Evolutionary conservation across 1,140 invertebrate species (phyloP), one percentile per base, ranked within the genome.

Genomic region (Pissodes strobi): DNA sequence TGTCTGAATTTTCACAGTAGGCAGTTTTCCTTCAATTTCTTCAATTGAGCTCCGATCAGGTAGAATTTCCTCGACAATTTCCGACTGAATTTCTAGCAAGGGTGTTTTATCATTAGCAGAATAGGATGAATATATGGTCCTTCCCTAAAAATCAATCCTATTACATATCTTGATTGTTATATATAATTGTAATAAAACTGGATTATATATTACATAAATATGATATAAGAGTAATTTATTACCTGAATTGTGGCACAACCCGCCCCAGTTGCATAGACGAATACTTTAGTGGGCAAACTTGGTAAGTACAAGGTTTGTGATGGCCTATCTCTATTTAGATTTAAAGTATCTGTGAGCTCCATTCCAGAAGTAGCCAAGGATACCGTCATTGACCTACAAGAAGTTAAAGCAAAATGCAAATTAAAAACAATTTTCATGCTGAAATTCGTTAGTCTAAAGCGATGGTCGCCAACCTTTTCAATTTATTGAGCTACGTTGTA

Each of bases 191-290:
- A 6, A 6, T 34, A 12, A 34, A 34, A 34, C 30, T 34, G 30
- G 6, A 6, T 5, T 34, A 6, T 34, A 12, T 34, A 6, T 34
- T n/a, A n/a, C n/a, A n/a, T n/a, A n/a, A n/a, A n/a, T n/a, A n/a
- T n/a, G n/a, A 23, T 1, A 22, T 19, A 15, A 52, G 13, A 34
- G 25, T 37, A 15, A 2, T 25, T 1, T 22, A 10, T 64, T 72
- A 85, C 85, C 79, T 86, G 84, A 2, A 86, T 83, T 38, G 85
- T 87, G 30, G 85, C 85, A 72, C 85, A 87, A 0, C 85, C 85
- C 21, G 85, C 85, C 21, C 85, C 85, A 9, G 85, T 87, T 12
- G 85, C 85, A 63, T 87, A 87, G 8, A 86, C 83, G 66, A 87
- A 86, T 0, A 87, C 85, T 78, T 86, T 86, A 5, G 85, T 86